A percentile compares a stretch with the other conserved stretches of the same genome.
phyloP scores from a whole-genome alignment of 2,113 vertebrate species.

The Takifugu flavidus region DNA sequence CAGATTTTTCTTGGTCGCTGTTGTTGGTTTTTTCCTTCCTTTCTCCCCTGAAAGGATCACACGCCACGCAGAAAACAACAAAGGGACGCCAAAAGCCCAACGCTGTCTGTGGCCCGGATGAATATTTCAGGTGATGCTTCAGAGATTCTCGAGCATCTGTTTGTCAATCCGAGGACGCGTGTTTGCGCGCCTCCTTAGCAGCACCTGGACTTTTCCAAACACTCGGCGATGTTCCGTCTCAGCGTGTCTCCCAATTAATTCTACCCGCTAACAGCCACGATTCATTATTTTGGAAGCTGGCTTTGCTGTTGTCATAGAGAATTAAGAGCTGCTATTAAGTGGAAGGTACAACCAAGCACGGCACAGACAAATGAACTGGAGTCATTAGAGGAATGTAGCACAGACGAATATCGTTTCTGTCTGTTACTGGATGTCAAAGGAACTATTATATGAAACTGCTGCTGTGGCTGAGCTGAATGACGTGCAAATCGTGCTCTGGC shows the following conservation, averaged over 20 bases:
- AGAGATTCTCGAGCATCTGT: slow-evolving; percentile 32
- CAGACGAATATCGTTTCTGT: too few relatives aligned
- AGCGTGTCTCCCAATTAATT: not conserved
- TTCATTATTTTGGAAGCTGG: slow-evolving; percentile 51
- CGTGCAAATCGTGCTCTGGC: slow-evolving; percentile 13
- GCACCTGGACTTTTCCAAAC: slow-evolving; percentile 23
- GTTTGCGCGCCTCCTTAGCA: slow-evolving; percentile 28
- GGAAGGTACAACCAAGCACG: slow-evolving; percentile 40
- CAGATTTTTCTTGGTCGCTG: not conserved
- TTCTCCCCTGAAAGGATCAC: slow-evolving; percentile 5
- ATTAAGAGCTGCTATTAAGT: slow-evolving; percentile 55
- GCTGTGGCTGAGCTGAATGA: slow-evolving; percentile 17
- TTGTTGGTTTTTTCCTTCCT: too few relatives aligned
- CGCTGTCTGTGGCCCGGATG: slow-evolving; percentile 6
- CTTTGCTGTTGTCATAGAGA: not conserved
- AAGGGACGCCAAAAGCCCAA: not conserved
- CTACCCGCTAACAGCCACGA: slow-evolving; percentile 14
- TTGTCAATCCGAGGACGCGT: slow-evolving; percentile 33
- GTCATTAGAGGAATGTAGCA: slow-evolving; percentile 9
- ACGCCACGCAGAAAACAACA: not conserved
- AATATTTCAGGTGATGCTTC: slow-evolving; percentile 10
- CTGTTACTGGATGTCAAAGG: not conserved
- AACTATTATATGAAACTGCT: not conserved
- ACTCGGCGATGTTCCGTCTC: slow-evolving; percentile 31
- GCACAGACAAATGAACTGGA: slow-evolving; percentile 60